A percentile compares a stretch with the other conserved stretches of the same genome.
Evolutionary conservation across 37 sponge, comb jelly and placozoan genomes (phyloP).

Genomic region (Amphimedon queenslandica): DNA sequence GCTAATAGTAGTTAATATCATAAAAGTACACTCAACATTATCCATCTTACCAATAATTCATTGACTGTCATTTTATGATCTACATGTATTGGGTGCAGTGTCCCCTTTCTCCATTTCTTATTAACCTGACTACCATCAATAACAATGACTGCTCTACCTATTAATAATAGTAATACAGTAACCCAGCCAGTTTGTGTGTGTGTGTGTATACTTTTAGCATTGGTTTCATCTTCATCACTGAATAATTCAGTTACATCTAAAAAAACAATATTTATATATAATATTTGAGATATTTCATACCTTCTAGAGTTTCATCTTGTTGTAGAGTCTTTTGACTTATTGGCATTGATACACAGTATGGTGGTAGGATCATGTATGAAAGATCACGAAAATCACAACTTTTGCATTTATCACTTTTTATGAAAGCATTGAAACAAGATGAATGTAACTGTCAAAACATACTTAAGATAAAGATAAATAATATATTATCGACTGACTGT

Average conservation of each 20-base stretch:
- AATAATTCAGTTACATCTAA: neutral
- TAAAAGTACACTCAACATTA: neutral
- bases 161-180: neutral
- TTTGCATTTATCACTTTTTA: neutral
- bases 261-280: too few species aligned
- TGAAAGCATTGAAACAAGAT: conserved; percentile 8
- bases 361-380: conserved; percentile 43
- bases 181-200: too few species aligned
- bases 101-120: conserved; percentile 44
- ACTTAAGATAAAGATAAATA: neutral
- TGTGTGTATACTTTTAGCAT: too few species aligned
- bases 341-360: conserved; percentile 7
- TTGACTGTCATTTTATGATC: conserved; percentile 38
- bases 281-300: too few species aligned
- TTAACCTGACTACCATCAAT: conserved; percentile 27
- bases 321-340: too few species aligned
- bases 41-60: conserved; percentile 49
- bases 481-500: conserved; percentile 34
- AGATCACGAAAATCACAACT: conserved; percentile 36
- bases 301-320: too few species aligned
- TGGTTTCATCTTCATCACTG: neutral
- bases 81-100: conserved; percentile 38
- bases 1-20: neutral
- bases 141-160: conserved; percentile 21
- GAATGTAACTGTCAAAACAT: conserved; percentile 37